Conservation (phyloP, 2,888 invertebrate species). For the Argyra leucocephala region DNA sequence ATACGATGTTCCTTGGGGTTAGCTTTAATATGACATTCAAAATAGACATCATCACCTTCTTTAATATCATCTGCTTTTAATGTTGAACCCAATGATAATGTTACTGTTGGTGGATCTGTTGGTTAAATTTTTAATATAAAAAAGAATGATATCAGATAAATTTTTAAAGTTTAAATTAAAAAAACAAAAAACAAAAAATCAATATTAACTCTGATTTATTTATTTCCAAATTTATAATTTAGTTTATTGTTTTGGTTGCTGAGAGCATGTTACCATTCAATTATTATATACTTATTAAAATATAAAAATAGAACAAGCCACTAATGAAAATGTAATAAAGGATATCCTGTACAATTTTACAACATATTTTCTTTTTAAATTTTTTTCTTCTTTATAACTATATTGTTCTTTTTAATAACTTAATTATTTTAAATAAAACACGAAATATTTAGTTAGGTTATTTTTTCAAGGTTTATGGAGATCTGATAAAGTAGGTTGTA, state of each 20-base stretch:
- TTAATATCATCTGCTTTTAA: slow-evolving; percentile 67
- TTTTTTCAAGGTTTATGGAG: no score
- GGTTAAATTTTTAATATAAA: no score
- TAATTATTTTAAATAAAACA: background rate
- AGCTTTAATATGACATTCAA: slow-evolving; percentile 67
- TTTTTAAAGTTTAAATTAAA: background rate
- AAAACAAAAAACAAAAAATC: background rate
- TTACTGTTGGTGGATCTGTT: slow-evolving; percentile 63
- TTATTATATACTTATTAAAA: background rate
- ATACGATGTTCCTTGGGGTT: slow-evolving; percentile 68
- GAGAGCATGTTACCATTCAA: background rate
- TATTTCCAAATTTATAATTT: slow-evolving; percentile 11
- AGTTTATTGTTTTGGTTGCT: background rate
- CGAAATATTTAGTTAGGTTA: no score
- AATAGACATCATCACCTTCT: slow-evolving; percentile 71
- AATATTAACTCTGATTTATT: slow-evolving; percentile 18
- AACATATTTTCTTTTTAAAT: no score
- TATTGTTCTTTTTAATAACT: background rate
- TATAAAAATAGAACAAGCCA: no score
- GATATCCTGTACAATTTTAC: background rate
- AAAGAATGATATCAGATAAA: background rate
- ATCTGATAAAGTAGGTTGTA: no score
- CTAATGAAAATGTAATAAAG: background rate
- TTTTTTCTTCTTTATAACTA: no score
- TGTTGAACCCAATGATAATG: slow-evolving; percentile 61